phyloP scores from a whole-genome alignment of 2,113 vertebrate genomes.

The Anhinga rufa region DNA sequence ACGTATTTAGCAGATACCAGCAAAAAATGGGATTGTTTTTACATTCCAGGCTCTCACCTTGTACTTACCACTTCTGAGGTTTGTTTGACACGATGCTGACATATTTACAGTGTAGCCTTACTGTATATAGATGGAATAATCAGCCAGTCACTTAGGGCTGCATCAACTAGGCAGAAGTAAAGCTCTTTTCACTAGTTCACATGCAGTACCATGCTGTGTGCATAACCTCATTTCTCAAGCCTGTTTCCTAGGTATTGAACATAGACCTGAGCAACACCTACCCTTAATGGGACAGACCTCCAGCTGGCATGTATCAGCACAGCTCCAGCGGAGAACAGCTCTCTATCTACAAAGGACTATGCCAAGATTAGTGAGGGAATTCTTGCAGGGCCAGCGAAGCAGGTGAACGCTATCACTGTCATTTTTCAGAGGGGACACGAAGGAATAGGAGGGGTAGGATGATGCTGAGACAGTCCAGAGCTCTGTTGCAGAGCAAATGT shows the following conservation, averaged over 20 bases:
- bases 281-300: constrained; percentile 7
- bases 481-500: not conserved
- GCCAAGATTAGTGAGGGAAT: not conserved
- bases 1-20: not conserved
- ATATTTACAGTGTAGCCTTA: constrained; percentile 44
- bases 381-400: not conserved
- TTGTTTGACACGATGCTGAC: constrained; percentile 14
- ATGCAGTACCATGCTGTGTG: not conserved
- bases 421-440: not conserved
- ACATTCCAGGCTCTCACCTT: constrained; percentile 43
- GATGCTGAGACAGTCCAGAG: not conserved
- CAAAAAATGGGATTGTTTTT: not conserved
- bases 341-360: not conserved
- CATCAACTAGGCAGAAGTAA: not conserved
- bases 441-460: not conserved
- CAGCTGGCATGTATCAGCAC: constrained; percentile 3
- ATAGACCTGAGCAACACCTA: not conserved
- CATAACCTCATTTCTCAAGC: constrained; percentile 25
- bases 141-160: not conserved
- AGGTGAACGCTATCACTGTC: not conserved
- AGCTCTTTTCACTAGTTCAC: constrained; percentile 5
- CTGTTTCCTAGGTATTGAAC: constrained; percentile 14
- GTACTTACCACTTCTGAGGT: constrained; percentile 25
- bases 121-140: constrained; percentile 38
- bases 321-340: not conserved